Evolutionary conservation across 1,140 invertebrate species (phyloP), one percentile per base, ranked within the genome.

Genomic region (Dysdera silvatica): DNA sequence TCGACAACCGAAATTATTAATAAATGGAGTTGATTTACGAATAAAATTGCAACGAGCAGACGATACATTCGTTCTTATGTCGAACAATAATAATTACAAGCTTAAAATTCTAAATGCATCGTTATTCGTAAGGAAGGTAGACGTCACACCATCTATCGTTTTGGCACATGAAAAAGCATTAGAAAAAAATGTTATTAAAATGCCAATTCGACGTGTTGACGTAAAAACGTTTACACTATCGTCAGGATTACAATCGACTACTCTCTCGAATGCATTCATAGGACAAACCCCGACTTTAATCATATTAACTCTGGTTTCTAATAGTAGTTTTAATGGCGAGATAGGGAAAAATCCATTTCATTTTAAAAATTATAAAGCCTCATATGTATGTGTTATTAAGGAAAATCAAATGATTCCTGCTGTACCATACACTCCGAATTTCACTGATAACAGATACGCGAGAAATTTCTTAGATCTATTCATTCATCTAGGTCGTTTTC

Each of bases 331-430:
- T 41, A 60, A 60, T 41, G 57, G 48, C 2, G 20, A 16, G 23
- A 35, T 40, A n/a, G 23, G 3, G 14, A 60, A 60, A 31, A 60
- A 60, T 16, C 48, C 57, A 20, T 60, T 60, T 29, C 18, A 60
- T 12, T 60, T 60, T 60, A 32, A 52, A 7, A 45, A 60, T 41
- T 51, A 60, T 41, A 23, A 60, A 33, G n/a, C 52, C 28, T 40
- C n/a, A 14, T 60, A 60, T 24, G 33, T 51, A 3, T 51, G 32
- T n/a, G 20, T 41, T 24, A 29, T 60, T 51, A 47, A 60, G 2
- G 57, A 37, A 16, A 12, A 6, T 2, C 32, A 29, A 7, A 60
- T 60, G 47, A 51, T 51, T 8, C 57, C 57, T 1, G 28, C 47
- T 7, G 52, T 37, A 31, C 57, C 57, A 10, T 60, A 37, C 32